These are phyloP conservation scores for Bimastos eiseni DNA, from an alignment of 2,888 invertebrate genomes.

Conservation along the genomic window DNA sequence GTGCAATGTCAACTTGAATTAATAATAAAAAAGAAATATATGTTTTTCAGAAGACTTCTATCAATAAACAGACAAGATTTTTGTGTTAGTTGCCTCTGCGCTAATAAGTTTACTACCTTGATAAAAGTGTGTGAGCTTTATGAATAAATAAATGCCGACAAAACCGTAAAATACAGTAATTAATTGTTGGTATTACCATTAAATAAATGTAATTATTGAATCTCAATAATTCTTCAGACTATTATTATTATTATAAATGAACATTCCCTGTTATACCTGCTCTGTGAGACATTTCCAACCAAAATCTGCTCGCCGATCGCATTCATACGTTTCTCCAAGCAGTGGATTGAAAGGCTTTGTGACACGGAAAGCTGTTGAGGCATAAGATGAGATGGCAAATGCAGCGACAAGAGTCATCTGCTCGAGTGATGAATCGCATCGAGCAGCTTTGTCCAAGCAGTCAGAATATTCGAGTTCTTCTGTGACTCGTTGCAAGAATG, in stretches of 20 bases:
- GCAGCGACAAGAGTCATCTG: constrained; percentile 94
- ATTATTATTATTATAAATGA: neutral
- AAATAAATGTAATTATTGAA: neutral
- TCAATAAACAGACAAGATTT: too few relatives aligned
- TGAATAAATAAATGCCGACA: too few relatives aligned
- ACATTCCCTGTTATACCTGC: constrained; percentile 69
- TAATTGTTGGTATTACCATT: neutral
- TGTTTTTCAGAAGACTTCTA: too few relatives aligned
- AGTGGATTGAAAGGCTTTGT: constrained; percentile 95
- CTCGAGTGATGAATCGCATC: constrained; percentile 79
- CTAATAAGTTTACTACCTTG: too few relatives aligned
- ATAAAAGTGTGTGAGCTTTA: too few relatives aligned
- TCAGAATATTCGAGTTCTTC: constrained; percentile 97
- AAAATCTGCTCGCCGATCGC: constrained; percentile 89
- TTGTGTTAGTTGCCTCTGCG: too few relatives aligned
- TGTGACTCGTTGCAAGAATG: constrained; percentile 93
- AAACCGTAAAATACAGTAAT: too few relatives aligned
- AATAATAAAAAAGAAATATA: too few relatives aligned
- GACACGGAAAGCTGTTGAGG: constrained; percentile 70
- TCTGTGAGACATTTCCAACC: constrained; percentile 93
- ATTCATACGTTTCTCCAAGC: constrained; percentile 68
- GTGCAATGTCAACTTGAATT: too few relatives aligned
- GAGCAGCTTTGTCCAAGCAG: constrained; percentile 82
- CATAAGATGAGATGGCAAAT: constrained; percentile 76
- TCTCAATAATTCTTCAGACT: neutral